Conservation (phyloP, 1,140 invertebrate species). For the Heliothis virescens region DNA sequence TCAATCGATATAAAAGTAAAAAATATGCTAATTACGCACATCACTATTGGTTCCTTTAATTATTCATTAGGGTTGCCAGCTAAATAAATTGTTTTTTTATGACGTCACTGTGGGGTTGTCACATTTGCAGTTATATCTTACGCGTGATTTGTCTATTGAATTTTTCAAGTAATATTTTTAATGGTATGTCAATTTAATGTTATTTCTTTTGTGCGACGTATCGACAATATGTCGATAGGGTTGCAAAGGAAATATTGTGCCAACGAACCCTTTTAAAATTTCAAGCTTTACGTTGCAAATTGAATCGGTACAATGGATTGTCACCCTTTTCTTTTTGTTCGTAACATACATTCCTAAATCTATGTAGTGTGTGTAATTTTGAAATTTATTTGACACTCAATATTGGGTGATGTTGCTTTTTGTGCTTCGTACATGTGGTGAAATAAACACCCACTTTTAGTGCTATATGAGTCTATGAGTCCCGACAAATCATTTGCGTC, state of each 20-base stretch:
- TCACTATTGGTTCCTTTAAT: slow-evolving; percentile 60
- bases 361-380: slow-evolving; percentile 63
- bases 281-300: slow-evolving; percentile 83
- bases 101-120: slow-evolving; percentile 58
- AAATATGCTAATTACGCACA: slow-evolving; percentile 70
- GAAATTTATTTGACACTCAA: slow-evolving; percentile 48
- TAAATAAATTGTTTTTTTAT: slow-evolving; percentile 78
- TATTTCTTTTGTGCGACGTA: slow-evolving; percentile 75
- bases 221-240: slow-evolving; percentile 83
- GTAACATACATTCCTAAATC: slow-evolving; percentile 64
- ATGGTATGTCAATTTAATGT: slow-evolving; percentile 84
- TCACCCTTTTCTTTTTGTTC: slow-evolving; percentile 68
- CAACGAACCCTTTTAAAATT: slow-evolving; percentile 81
- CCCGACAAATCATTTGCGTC: neutral
- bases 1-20: slow-evolving; percentile 62
- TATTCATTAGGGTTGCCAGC: slow-evolving; percentile 73
- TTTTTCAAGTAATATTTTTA: slow-evolving; percentile 83
- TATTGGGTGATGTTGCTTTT: slow-evolving; percentile 31
- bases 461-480: slow-evolving; percentile 2
- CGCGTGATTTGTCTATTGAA: slow-evolving; percentile 72
- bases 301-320: slow-evolving; percentile 75
- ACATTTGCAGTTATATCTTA: slow-evolving; percentile 74
- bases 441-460: slow-evolving; percentile 40
- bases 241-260: slow-evolving; percentile 72
- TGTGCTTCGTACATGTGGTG: slow-evolving; percentile 31